A percentile compares a stretch with the other conserved stretches of the same genome.
Evolutionary conservation across 1,140 invertebrate genomes (phyloP).

Genomic region (Dreissena polymorpha): DNA sequence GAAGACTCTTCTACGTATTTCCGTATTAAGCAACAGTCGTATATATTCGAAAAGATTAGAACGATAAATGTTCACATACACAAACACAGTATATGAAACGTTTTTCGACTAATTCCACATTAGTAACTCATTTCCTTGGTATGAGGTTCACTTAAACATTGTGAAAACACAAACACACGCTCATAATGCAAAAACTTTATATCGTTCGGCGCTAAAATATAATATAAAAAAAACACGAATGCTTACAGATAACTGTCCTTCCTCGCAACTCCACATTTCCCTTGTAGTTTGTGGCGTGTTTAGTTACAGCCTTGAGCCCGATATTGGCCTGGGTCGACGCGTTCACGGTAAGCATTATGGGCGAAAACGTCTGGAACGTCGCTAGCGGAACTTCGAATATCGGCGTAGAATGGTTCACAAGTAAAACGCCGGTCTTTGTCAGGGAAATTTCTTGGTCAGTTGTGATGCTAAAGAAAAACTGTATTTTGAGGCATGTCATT

Average conservation of each 20-base stretch:
- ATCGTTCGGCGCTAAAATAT: no score
- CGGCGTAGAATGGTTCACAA: background rate
- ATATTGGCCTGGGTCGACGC: conserved; percentile 21
- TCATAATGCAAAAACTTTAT: no score
- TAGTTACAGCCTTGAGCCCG: conserved; percentile 4
- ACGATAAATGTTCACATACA: no score
- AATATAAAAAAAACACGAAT: no score
- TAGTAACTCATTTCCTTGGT: no score
- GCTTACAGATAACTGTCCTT: conserved; percentile 25
- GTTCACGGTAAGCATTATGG: conserved; percentile 26
- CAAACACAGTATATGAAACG: no score
- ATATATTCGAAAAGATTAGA: no score
- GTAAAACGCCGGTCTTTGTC: conserved; percentile 6
- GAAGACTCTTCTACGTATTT: no score
- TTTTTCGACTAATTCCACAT: no score
- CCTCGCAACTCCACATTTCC: conserved; percentile 11
- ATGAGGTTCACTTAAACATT: no score
- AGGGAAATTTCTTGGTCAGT: conserved; percentile 32
- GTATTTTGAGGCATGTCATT: background rate
- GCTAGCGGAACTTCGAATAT: conserved; percentile 22
- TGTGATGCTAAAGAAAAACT: background rate
- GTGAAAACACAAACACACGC: no score
- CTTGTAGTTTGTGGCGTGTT: conserved; percentile 2
- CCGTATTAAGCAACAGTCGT: no score
- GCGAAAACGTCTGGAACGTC: conserved; percentile 21